Percentiles rank a stretch among this genome's conserved stretches.
Evolutionary conservation across 2,888 invertebrate genomes (phyloP).

Genomic region (Harpalus rubripes): DNA sequence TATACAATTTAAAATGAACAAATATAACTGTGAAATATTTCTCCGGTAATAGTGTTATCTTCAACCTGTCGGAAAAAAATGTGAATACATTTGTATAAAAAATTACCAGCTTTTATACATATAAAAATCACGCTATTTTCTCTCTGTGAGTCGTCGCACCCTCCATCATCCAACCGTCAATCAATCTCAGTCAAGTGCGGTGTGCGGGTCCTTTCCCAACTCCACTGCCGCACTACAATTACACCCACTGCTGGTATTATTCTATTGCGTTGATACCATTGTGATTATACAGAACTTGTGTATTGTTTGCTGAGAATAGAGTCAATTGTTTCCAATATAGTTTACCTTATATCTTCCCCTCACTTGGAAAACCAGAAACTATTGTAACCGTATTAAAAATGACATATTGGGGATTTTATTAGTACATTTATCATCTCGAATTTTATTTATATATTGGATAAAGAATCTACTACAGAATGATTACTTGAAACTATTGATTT

Average conservation of each 20-base stretch:
- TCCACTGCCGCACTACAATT: not conserved
- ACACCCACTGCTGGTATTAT: not conserved
- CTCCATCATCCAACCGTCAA: not conserved
- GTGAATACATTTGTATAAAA: not conserved
- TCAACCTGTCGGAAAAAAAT: not conserved
- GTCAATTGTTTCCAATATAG: not conserved
- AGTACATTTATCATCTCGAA: too few species aligned
- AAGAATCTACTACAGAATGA: too few species aligned
- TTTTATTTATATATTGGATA: too few species aligned
- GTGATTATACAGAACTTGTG: not conserved
- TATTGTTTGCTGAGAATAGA: not conserved
- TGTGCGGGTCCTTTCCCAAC: not conserved
- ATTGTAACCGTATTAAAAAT: too few species aligned
- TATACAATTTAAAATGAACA: too few species aligned
- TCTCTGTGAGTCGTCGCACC: not conserved
- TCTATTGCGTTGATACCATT: not conserved
- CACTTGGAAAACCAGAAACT: too few species aligned
- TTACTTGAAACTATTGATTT: too few species aligned
- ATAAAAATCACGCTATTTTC: not conserved
- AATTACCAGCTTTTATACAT: not conserved
- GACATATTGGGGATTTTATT: too few species aligned
- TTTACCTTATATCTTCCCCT: not conserved
- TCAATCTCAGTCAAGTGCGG: not conserved
- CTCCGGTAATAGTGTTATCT: not conserved
- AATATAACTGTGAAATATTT: not conserved